These are phyloP conservation scores for Sympetrum striolatum DNA, from an alignment of 2,888 invertebrate genomes.

Conservation along the genomic window DNA sequence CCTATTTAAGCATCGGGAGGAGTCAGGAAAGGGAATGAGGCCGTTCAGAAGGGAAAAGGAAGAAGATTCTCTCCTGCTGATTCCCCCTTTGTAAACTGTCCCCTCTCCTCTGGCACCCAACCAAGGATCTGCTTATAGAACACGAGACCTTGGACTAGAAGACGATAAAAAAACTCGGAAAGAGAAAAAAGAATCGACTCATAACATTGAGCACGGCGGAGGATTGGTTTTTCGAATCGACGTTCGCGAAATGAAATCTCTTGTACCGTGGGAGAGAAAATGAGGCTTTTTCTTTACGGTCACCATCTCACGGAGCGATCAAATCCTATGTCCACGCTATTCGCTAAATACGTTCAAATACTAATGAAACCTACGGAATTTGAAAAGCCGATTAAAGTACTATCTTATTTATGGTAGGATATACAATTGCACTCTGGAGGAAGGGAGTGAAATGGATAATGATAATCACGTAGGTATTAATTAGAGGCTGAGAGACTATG, in stretches of 20 bases:
- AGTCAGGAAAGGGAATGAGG: neutral
- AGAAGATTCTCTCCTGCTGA: neutral
- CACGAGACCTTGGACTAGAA: neutral
- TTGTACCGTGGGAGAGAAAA: neutral
- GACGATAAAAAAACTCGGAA: neutral
- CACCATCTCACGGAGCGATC: neutral
- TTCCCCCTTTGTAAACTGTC: neutral
- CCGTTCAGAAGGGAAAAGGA: neutral
- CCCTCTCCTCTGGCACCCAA: neutral
- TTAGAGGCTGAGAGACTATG: too few relatives aligned
- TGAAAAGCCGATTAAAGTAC: too few relatives aligned
- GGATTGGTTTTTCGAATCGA: neutral
- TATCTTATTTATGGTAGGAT: too few relatives aligned
- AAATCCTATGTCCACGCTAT: too few relatives aligned
- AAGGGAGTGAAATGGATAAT: too few relatives aligned
- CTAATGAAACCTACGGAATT: too few relatives aligned
- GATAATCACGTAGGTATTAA: too few relatives aligned
- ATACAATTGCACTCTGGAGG: too few relatives aligned
- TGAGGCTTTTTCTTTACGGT: neutral
- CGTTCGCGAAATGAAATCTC: neutral
- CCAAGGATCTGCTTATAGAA: conserved; percentile 35
- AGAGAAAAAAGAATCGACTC: neutral
- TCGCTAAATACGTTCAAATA: too few relatives aligned
- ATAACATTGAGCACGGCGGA: neutral
- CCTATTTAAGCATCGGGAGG: neutral